Conservation (phyloP, 2,797 vertebrate species). For the Sebastes taczanowskii region DNA sequence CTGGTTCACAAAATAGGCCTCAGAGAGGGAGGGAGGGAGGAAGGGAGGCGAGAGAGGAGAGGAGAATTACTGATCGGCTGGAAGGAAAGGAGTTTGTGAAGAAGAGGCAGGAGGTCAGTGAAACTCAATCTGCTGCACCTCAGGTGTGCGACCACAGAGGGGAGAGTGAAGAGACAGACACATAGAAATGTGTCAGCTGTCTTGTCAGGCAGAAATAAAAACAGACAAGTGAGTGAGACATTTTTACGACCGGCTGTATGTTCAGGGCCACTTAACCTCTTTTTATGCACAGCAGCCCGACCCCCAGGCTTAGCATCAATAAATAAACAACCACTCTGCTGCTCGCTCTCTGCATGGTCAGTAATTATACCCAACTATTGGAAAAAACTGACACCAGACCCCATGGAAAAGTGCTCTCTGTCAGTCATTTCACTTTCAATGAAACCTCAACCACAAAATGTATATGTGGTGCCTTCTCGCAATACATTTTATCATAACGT, state of each 20-base stretch:
- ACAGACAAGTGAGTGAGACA: background rate
- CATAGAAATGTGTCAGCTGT: constrained; percentile 14
- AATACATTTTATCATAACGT: background rate
- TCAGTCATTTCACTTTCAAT: constrained; percentile 56
- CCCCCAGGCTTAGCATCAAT: constrained; percentile 71
- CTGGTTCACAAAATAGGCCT: constrained; percentile 54
- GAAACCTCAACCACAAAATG: background rate
- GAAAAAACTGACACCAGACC: constrained; percentile 56
- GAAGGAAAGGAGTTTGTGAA: constrained; percentile 16
- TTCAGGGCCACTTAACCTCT: constrained; percentile 64
- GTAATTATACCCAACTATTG: constrained; percentile 74
- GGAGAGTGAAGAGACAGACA: constrained; percentile 15
- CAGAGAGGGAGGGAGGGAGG: constrained; percentile 32
- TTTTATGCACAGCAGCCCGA: constrained; percentile 41
- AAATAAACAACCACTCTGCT: constrained; percentile 70
- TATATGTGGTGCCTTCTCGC: background rate
- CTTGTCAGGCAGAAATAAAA: constrained; percentile 4
- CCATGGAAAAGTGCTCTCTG: constrained; percentile 11
- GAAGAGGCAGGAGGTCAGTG: constrained; percentile 42
- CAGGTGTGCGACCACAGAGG: constrained; percentile 28
- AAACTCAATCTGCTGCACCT: constrained; percentile 46
- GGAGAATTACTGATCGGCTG: constrained; percentile 17
- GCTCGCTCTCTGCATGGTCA: constrained; percentile 37
- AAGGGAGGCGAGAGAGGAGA: constrained; percentile 26
- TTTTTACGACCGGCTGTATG: constrained; percentile 22